A percentile compares a stretch with the other conserved stretches of the same genome.
These are phyloP conservation scores for Argyrosomus regius DNA, from an alignment of 2,797 vertebrate species.

Conservation along the genomic window DNA sequence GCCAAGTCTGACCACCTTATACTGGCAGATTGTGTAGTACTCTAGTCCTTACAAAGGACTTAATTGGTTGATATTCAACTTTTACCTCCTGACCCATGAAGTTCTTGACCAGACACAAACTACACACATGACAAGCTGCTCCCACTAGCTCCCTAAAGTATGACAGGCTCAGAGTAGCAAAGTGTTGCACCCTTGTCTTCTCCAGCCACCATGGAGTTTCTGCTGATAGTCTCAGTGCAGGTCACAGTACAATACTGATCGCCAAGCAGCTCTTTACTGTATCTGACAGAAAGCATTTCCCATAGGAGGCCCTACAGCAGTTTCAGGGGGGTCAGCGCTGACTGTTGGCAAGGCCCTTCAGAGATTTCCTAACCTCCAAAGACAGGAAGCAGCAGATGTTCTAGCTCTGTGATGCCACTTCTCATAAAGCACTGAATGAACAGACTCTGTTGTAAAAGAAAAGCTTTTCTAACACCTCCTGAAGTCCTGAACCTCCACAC, in stretches of 20 bases:
- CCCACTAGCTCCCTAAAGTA: constrained; percentile 7
- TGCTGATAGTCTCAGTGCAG: constrained; percentile 30
- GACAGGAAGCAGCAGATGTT: constrained; percentile 32
- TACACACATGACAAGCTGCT: constrained; percentile 31
- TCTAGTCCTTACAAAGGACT: constrained; percentile 7
- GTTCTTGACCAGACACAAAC: constrained; percentile 36
- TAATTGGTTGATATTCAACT: constrained; percentile 40
- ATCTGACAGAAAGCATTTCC: constrained; percentile 44
- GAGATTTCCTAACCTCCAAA: constrained; percentile 29
- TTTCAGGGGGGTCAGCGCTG: constrained; percentile 14
- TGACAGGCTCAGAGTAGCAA: constrained; percentile 16
- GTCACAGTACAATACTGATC: constrained; percentile 6
- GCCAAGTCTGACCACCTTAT: constrained; percentile 11
- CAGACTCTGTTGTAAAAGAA: background rate
- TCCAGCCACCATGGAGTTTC: constrained; percentile 14
- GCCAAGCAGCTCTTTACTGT: constrained; percentile 22
- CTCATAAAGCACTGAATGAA: constrained; percentile 14
- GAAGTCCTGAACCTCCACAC: background rate
- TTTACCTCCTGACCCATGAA: constrained; percentile 31
- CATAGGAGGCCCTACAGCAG: constrained; percentile 31
- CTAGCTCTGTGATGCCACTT: constrained; percentile 17
- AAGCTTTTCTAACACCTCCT: background rate
- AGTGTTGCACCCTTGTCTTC: constrained; percentile 29
- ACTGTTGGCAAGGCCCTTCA: constrained; percentile 10
- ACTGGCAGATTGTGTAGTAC: constrained; percentile 14